phyloP scores from a whole-genome alignment of 2,888 invertebrate species.

The Lingula anatina region DNA sequence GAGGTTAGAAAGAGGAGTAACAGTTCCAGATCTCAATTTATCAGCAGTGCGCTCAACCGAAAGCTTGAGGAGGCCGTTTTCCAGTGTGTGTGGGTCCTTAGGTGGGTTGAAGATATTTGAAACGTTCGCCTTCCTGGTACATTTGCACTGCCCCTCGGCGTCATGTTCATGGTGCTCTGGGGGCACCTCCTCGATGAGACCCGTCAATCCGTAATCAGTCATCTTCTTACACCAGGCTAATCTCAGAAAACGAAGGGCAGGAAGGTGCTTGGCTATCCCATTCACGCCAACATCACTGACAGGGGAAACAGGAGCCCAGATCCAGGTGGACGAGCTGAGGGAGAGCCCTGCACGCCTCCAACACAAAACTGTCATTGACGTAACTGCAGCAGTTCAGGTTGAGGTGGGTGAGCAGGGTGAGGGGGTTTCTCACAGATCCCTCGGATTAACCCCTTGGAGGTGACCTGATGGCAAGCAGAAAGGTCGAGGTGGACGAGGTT shows the following conservation, averaged over 20 bases:
- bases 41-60: constrained; percentile 8
- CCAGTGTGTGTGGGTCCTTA: constrained; percentile 7
- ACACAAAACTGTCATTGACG: constrained; percentile 62
- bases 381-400: constrained; percentile 37
- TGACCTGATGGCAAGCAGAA: constrained; percentile 65
- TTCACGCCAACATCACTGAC: constrained; percentile 65
- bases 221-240: constrained; percentile 66
- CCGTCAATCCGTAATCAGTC: constrained; percentile 67
- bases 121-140: constrained; percentile 13
- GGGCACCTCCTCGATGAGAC: constrained; percentile 8
- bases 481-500: constrained; percentile 62
- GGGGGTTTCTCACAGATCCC: constrained; percentile 55
- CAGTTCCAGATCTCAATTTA: constrained; percentile 9
- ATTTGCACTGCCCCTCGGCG: constrained; percentile 18
- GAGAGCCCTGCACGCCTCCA: constrained; percentile 60
- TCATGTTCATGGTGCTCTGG: constrained; percentile 11
- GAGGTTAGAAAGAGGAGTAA: constrained; percentile 24
- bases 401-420: constrained; percentile 25
- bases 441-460: constrained; percentile 60
- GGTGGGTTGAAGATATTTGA: constrained; percentile 33
- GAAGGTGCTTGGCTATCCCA: constrained; percentile 63
- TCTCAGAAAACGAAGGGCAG: constrained; percentile 60
- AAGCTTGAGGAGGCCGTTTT: constrained; percentile 3
- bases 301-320: constrained; percentile 67
- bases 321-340: constrained; percentile 61